These are phyloP conservation scores for Coelinius sp. DNA, from an alignment of 2,888 invertebrate genomes.

Conservation along the genomic window DNA sequence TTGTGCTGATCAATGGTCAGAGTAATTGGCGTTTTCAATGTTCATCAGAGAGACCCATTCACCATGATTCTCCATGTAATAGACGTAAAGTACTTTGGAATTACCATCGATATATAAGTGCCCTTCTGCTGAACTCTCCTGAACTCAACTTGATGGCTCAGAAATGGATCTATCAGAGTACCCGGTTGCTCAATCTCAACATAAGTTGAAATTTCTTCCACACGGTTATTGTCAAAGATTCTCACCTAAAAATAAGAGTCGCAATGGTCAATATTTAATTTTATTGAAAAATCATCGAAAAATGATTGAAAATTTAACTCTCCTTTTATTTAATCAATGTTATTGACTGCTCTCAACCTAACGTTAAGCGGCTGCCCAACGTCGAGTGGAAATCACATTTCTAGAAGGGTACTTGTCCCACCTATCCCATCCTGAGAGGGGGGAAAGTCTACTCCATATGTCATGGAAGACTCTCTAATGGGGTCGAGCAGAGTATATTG, in stretches of 20 bases:
- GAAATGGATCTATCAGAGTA: background rate
- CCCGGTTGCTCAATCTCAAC: background rate
- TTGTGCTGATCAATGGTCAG: background rate
- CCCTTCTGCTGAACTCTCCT: background rate
- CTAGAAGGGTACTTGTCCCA: background rate
- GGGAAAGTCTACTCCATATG: background rate
- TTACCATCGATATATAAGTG: background rate
- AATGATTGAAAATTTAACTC: background rate
- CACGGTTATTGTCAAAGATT: background rate
- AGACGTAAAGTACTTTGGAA: background rate
- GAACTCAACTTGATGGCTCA: background rate
- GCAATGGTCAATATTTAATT: too few relatives aligned
- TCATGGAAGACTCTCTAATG: conserved; percentile 1
- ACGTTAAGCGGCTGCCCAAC: background rate
- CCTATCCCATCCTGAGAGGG: background rate
- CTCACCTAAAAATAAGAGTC: too few relatives aligned
- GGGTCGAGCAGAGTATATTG: conserved; percentile 2
- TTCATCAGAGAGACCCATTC: background rate
- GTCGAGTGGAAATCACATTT: background rate
- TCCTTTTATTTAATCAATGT: background rate
- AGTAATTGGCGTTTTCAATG: background rate
- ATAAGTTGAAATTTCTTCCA: background rate
- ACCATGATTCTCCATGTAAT: background rate
- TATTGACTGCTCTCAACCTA: background rate
- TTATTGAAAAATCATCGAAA: background rate